These are phyloP conservation scores for Herminia tarsipennalis DNA, from an alignment of 2,888 invertebrate species.

Conservation along the genomic window DNA sequence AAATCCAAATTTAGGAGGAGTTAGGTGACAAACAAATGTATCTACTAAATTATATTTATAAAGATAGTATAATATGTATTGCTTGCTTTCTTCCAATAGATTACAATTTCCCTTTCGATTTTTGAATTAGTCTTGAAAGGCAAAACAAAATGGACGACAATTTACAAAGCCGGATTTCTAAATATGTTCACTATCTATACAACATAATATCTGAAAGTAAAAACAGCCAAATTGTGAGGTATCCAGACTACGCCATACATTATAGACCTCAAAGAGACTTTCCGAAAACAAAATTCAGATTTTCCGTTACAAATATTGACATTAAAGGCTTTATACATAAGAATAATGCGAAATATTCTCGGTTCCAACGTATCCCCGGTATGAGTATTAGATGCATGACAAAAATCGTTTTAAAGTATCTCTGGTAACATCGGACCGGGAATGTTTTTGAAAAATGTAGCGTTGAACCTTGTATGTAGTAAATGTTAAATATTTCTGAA, in stretches of 20 bases:
- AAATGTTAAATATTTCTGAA: slow-evolving; percentile 6
- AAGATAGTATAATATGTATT: too few relatives aligned
- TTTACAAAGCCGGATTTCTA: too few relatives aligned
- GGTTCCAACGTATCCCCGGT: slow-evolving; percentile 22
- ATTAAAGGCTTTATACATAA: slow-evolving; percentile 43
- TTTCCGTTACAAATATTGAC: slow-evolving; percentile 37
- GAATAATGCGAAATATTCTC: slow-evolving; percentile 36
- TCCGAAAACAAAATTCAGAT: slow-evolving; percentile 34
- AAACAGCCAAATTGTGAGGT: too few relatives aligned
- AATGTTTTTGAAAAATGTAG: slow-evolving; percentile 27
- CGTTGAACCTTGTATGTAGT: slow-evolving; percentile 15
- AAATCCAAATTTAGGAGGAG: too few relatives aligned
- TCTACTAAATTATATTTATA: too few relatives aligned
- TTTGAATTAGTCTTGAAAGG: too few relatives aligned
- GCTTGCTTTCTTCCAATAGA: too few relatives aligned
- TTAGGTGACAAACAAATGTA: too few relatives aligned
- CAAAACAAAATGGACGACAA: too few relatives aligned
- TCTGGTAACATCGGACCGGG: slow-evolving; percentile 19
- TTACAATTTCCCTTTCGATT: too few relatives aligned
- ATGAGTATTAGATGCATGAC: slow-evolving; percentile 21
- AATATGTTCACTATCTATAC: too few relatives aligned
- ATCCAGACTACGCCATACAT: slow-evolving; percentile 23
- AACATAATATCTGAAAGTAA: too few relatives aligned
- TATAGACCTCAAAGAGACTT: slow-evolving; percentile 28
- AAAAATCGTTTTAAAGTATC: slow-evolving; percentile 24